Conservation (phyloP, 2,113 vertebrate species). For the Anser cygnoides region DNA sequence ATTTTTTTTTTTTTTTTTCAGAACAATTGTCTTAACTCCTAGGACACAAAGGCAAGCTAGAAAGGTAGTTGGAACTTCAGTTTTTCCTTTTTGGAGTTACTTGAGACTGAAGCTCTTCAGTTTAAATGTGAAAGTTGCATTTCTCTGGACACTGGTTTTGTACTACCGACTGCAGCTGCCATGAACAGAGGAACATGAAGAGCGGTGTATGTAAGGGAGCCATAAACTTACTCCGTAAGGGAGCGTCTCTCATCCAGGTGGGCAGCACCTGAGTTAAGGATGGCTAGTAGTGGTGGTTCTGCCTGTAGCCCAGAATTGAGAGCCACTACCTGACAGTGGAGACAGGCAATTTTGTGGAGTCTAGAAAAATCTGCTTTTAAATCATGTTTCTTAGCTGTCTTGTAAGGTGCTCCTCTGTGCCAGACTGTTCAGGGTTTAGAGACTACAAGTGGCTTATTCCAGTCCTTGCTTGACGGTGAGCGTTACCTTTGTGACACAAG, state of each 20-base stretch:
- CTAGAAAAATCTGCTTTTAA: background rate
- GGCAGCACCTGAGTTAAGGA: background rate
- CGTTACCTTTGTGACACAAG: background rate
- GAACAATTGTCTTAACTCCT: background rate
- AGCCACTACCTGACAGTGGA: background rate
- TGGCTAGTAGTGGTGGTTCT: background rate
- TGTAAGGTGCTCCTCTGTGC: background rate
- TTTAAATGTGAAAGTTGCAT: background rate
- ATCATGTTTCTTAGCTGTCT: background rate
- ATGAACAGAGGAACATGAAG: background rate
- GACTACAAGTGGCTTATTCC: background rate
- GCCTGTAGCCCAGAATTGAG: background rate
- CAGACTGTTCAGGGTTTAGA: background rate
- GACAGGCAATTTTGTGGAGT: background rate
- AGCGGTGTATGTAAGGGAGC: background rate
- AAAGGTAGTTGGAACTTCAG: background rate
- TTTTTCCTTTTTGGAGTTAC: background rate
- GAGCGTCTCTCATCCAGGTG: background rate
- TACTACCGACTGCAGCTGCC: background rate
- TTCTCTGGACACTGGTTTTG: accelerated
- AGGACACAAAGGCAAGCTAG: background rate
- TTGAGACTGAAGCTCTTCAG: too few species aligned
- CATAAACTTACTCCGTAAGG: background rate
- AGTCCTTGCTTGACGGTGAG: background rate
- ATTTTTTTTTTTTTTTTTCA: background rate